A percentile compares a stretch with the other conserved stretches of the same genome.
These are phyloP conservation scores for Syrmaticus mikado DNA, from an alignment of 2,113 vertebrate species.

Conservation along the genomic window DNA sequence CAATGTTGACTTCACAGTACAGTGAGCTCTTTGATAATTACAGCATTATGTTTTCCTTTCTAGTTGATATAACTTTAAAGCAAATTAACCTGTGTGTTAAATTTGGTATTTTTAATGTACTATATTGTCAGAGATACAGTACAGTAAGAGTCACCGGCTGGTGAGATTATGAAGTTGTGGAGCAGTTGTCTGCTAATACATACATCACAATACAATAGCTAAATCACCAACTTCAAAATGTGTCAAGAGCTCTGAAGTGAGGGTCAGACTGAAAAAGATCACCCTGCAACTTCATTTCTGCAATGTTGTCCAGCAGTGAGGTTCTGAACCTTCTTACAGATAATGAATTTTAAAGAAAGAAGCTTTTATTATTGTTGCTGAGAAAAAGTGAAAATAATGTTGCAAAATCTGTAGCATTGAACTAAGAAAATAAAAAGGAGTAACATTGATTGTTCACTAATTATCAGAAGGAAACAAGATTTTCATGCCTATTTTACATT, in stretches of 20 bases:
- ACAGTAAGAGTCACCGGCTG: neutral
- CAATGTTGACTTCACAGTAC: neutral
- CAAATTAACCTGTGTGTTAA: neutral
- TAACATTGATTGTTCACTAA: neutral
- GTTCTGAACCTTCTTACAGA: neutral
- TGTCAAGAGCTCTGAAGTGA: neutral
- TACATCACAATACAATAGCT: rapidly evolving
- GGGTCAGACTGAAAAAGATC: neutral
- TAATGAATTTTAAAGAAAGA: neutral
- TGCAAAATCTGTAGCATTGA: neutral
- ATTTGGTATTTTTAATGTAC: neutral
- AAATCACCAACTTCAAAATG: neutral
- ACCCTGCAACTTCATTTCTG: neutral
- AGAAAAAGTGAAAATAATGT: neutral
- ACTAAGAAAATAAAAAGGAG: neutral
- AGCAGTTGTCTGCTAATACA: neutral
- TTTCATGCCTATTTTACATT: neutral
- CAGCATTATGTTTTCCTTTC: neutral
- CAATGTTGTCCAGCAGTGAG: neutral
- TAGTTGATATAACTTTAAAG: neutral
- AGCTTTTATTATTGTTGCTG: neutral
- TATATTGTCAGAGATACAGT: neutral
- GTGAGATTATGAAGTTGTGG: neutral
- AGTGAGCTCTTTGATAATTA: neutral
- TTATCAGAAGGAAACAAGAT: neutral